These are phyloP conservation scores for Chiropotes sagulatus DNA, from an alignment of 2,797 vertebrate genomes.

Conservation along the genomic window DNA sequence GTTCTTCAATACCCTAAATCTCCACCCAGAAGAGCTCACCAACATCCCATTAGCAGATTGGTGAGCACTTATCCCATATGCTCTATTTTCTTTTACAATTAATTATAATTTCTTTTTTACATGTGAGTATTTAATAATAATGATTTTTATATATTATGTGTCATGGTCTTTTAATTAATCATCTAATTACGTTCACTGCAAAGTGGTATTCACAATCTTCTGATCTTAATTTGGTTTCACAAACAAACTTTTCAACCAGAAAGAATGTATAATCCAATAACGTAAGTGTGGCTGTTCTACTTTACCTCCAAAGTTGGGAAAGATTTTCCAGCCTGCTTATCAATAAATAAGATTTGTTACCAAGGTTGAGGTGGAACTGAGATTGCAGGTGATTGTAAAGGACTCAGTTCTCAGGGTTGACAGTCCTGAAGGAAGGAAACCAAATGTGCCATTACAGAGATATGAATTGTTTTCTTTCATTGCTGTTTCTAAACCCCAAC, in stretches of 20 bases:
- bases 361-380: neutral
- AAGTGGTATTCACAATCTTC: neutral
- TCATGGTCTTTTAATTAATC: neutral
- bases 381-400: neutral
- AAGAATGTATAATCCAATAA: neutral
- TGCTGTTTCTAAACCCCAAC: neutral
- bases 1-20: neutral
- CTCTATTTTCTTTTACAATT: neutral
- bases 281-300: neutral
- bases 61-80: neutral
- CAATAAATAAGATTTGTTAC: neutral
- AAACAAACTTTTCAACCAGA: neutral
- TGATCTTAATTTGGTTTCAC: neutral
- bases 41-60: neutral
- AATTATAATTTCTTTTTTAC: constrained; percentile 4
- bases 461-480: neutral
- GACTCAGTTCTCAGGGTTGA: neutral
- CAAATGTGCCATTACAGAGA: neutral
- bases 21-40: neutral
- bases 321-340: neutral
- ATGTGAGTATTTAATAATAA: neutral
- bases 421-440: neutral
- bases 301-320: neutral
- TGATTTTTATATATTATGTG: neutral
- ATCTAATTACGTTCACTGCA: neutral